These are phyloP conservation scores for Ictalurus punctatus DNA, from an alignment of 2,113 vertebrate species.

Conservation along the genomic window DNA sequence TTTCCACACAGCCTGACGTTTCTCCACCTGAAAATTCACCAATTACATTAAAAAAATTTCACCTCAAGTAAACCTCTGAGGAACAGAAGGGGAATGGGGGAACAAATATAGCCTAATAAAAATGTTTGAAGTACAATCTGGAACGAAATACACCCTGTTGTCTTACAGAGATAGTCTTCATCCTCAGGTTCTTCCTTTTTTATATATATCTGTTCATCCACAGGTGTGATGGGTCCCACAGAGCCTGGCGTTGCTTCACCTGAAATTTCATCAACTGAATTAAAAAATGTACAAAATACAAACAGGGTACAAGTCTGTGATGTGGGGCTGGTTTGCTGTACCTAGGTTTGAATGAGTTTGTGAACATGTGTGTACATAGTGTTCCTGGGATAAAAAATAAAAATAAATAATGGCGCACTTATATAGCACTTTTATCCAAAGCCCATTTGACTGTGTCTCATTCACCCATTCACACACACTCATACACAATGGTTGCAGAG, in stretches of 20 bases:
- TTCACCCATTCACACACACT: too few species aligned
- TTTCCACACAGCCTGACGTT: neutral
- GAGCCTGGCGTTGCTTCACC: neutral
- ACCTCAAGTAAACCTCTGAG: neutral
- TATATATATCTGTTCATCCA: neutral
- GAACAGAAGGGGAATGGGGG: neutral
- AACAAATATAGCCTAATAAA: neutral
- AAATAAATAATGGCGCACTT: too few species aligned
- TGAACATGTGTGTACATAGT: neutral
- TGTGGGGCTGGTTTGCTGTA: neutral
- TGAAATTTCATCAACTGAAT: neutral
- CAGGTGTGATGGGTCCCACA: neutral
- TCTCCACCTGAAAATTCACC: neutral
- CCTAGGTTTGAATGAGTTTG: neutral
- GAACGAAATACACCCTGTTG: neutral
- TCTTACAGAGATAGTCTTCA: neutral
- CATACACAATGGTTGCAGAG: too few species aligned
- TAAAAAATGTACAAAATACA: neutral
- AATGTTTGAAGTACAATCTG: neutral
- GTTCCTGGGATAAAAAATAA: neutral
- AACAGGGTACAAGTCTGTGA: neutral
- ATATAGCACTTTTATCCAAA: neutral
- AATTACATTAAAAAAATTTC: neutral
- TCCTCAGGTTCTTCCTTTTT: neutral
- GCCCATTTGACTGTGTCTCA: too few species aligned